Evolutionary conservation across 1,140 invertebrate genomes (phyloP), one percentile per base, ranked within the genome.

Genomic region (Leptinotarsa undecemlineata): DNA sequence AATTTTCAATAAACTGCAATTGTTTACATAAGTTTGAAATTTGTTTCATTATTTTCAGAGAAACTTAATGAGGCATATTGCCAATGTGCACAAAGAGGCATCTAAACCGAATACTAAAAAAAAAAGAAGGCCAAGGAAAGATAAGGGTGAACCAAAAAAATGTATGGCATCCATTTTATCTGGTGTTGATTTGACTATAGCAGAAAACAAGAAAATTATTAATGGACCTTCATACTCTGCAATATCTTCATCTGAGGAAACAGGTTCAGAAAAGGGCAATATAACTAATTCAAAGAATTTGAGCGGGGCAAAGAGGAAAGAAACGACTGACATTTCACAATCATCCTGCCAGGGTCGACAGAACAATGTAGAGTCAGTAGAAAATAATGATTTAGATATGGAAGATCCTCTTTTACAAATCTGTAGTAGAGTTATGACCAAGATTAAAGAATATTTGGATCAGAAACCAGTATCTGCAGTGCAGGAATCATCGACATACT

Each of bases 101-200:
- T 57, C 48, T 0, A 23, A 68, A n/a, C 60, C 48, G n/a, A 76
- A 75, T 71, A 15, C 14, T 17, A 68, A 64, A 33, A 66, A 66
- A 23, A 11, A n/a, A 21, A 63, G 62, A 19, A 47, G 3, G 15
- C 48, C 69, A 20, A 74, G 78, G 42, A 74, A 76, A 73, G 78
- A 80, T 74, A 80, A 76, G 75, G 78, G 77, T 63, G 72, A 70
- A 48, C 14, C 17, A 21, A 80, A 75, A 42, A 73, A 73, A 66
- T 71, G 71, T 60, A 74, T 73, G 61, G 66, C 68, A 19, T 48
- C 68, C n/a, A 48, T 68, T 19, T 75, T 80, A 67, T 47, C 67
- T 21, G 74, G 74, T 33, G 20, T 71, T 26, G 11, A 21, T 13
- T 71, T 71, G 51, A 23, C 51, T 60, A 0, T n/a, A 26, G 21